Conservation (phyloP, 2,888 invertebrate genomes). For the Mimas tiliae region DNA sequence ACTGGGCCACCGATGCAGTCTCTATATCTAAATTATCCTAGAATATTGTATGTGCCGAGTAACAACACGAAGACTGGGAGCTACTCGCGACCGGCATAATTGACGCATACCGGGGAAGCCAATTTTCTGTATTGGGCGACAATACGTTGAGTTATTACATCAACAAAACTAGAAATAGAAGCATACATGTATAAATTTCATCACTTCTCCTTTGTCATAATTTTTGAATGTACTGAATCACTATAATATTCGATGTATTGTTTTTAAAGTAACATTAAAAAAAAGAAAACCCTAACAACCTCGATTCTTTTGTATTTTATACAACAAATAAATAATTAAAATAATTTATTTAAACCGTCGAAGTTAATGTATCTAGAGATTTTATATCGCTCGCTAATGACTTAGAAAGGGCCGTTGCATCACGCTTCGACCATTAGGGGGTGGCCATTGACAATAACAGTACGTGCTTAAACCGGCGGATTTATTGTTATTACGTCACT, state of each 20-base stretch:
- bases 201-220: too few species aligned
- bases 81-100: too few species aligned
- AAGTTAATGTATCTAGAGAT: slow-evolving; percentile 45
- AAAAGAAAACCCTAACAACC: neutral
- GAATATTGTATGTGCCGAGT: too few species aligned
- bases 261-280: neutral
- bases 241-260: too few species aligned
- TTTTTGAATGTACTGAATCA: too few species aligned
- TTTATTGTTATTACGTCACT: slow-evolving; percentile 69
- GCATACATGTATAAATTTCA: too few species aligned
- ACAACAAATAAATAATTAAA: neutral
- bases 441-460: slow-evolving; percentile 63
- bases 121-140: too few species aligned
- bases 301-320: neutral
- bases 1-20: too few species aligned
- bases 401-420: slow-evolving; percentile 59
- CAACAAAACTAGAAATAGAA: too few species aligned
- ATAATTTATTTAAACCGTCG: slow-evolving; percentile 30
- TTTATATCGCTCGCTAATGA: slow-evolving; percentile 44
- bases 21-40: too few species aligned
- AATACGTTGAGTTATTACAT: too few species aligned
- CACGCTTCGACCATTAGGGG: slow-evolving; percentile 71
- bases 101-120: too few species aligned
- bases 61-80: neutral
- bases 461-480: slow-evolving; percentile 62